Evolutionary conservation across 2,888 invertebrate species (phyloP), one percentile per base, ranked within the genome.

Genomic region (Venusia cambrica): DNA sequence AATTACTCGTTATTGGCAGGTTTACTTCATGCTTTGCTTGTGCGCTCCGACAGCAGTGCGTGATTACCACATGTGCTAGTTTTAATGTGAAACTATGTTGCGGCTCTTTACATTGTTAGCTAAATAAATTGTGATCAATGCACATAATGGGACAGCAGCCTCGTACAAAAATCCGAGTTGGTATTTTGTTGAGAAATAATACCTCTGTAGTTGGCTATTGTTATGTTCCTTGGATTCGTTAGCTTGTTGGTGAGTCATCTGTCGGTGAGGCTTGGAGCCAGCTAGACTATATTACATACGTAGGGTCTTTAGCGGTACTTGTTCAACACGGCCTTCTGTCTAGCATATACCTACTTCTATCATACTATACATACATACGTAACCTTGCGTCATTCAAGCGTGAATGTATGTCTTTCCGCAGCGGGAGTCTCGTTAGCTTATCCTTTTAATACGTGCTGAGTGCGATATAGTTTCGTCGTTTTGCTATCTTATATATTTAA

Each of bases 221-320:
- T 48, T 54, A 47, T 52, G 48, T 51, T 50, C 50, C 48, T 49
- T 46, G 49, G 50, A 54, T 55, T 48, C 45, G 46, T 63, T 61
- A 61, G 62, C 63, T 65, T 60, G 62, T 57, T 54, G 51, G 60
- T 83, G 83, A 83, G 66, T 83, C 83, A 83, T 66, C 57, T 53
- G 64, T 38, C 61, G 64, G 56, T 61, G 52, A 43, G 22, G 21
- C 14, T 20, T 50, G 66, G 51, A 68, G 73, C 66, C 68, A 64
- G 67, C 75, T 71, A 72, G 70, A 63, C 60, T 51, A 26, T 6
- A 8, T 12, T 13, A 12, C 15, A 22, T 29, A 21, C 21, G 10
- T 27, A 35, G 9, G 10, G 11, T 16, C 11, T 42, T 14, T 16
- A 28, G 17, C 11, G 10, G 30, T 43, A 31, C 31, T 29, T 32